These are phyloP conservation scores for Caenorhabditis virilis DNA, from an alignment of 2,888 invertebrate species.

Conservation along the genomic window DNA sequence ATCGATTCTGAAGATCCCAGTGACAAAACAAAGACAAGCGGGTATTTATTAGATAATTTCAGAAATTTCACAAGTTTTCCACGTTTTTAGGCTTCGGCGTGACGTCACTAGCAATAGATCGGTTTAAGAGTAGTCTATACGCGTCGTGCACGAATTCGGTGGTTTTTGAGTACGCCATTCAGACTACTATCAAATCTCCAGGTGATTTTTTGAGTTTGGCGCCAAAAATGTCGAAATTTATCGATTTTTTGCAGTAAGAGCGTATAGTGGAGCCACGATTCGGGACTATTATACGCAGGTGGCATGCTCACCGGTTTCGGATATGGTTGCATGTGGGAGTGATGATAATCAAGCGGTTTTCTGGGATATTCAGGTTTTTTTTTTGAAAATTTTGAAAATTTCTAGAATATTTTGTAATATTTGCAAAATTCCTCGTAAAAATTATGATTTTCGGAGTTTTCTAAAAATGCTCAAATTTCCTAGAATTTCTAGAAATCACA, in stretches of 20 bases:
- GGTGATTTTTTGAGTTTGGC: conserved; percentile 2
- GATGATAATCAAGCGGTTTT: conserved; percentile 25
- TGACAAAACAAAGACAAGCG: conserved; percentile 2
- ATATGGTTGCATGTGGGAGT: conserved; percentile 29
- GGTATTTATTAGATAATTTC: too few relatives aligned
- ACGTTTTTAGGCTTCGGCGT: conserved; percentile 32
- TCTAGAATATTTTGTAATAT: too few relatives aligned
- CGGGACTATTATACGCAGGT: conserved; percentile 35
- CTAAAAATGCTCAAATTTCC: too few relatives aligned
- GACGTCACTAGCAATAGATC: conserved; percentile 29
- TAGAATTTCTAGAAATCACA: too few relatives aligned
- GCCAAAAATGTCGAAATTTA: background rate
- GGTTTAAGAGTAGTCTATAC: conserved; percentile 22
- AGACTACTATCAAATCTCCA: background rate
- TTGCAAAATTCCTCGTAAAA: too few relatives aligned
- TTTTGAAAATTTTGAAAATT: too few relatives aligned
- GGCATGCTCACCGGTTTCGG: conserved; percentile 30
- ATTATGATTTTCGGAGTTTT: too few relatives aligned
- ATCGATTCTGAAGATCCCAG: conserved; percentile 13
- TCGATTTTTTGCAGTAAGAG: conserved; percentile 21
- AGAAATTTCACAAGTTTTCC: too few relatives aligned
- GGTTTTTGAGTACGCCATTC: conserved; percentile 28
- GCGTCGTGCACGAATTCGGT: conserved; percentile 34
- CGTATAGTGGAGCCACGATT: conserved; percentile 26
- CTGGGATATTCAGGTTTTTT: conserved; percentile 20